Evolutionary conservation across 2,113 vertebrate species (phyloP), one percentile per base, ranked within the genome.

Genomic region (Corapipo altera): DNA sequence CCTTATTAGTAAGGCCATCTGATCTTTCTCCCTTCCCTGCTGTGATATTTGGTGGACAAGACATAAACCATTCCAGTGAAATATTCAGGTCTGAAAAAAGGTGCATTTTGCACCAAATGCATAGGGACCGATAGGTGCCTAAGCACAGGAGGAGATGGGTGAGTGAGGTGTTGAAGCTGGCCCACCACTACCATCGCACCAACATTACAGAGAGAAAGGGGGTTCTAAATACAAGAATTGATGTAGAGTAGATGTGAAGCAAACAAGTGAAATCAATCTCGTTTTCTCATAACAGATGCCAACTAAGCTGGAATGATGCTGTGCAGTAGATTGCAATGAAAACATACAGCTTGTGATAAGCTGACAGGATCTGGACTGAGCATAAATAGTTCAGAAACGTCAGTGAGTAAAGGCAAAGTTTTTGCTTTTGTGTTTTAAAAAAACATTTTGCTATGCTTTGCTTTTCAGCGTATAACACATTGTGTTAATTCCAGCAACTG

Each of bases 321-420:
- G 76, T 93, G 86, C 77, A 90, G 86, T 88, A 86, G 93, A 95
- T 90, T 93, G 76, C 89, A 94, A 24, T 95, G 87, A 94, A 89
- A 96, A 95, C 84, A 94, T 77, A 39, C 85, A 91, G 67, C 51
- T 70, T 69, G 70, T 92, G 96, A 90, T 91, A 91, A 97, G 84
- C 94, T 93, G 91, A 95, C 84, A 82, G 74, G 86, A 96, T 69
- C 89, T 80, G 73, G 88, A 69, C 84, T 82, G 91, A 77, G 75
- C 84, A 85, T 94, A 95, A 97, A 96, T 79, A 74, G 82, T 66
- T 96, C 84, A 76, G 77, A 94, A 89, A 84, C 74, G 79, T 88
- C 86, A 88, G 28, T 89, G 80, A 7, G 70, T 67, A 88, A 95
- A 93, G 76, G 82, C 62, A 90, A 91, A 92, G 69, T 35, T 89